Conservation (phyloP, 1,140 invertebrate species). For the Hyphantria cunea region DNA sequence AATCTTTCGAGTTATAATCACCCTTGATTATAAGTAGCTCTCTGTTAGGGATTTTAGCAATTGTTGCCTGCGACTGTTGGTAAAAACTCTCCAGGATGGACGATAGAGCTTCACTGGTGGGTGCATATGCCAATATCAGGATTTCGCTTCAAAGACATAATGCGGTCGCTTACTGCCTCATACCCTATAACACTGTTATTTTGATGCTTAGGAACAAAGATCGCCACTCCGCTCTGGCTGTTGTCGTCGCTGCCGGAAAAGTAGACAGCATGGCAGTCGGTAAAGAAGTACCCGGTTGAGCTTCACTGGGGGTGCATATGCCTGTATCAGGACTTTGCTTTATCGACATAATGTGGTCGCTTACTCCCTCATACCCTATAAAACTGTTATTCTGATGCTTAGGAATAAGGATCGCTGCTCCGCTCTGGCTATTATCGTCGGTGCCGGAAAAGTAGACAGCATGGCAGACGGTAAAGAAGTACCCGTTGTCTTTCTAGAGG, state of each 20-base stretch:
- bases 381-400: slow-evolving; percentile 22
- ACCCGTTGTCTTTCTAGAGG: slow-evolving; percentile 34
- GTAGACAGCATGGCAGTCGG: too few species aligned
- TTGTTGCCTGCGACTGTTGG: slow-evolving; percentile 22
- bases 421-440: slow-evolving; percentile 31
- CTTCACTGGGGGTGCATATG: too few species aligned
- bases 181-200: too few species aligned
- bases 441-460: slow-evolving; percentile 35
- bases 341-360: too few species aligned
- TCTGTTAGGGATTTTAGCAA: slow-evolving; percentile 32
- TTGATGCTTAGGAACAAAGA: too few species aligned
- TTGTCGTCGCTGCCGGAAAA: too few species aligned
- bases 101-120: slow-evolving; percentile 12
- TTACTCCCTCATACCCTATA: neutral
- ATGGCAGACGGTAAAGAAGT: slow-evolving; percentile 29
- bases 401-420: slow-evolving; percentile 37
- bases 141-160: slow-evolving; percentile 29
- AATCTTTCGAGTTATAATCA: slow-evolving; percentile 32
- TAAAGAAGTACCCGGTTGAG: too few species aligned
- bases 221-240: too few species aligned
- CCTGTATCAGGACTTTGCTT: too few species aligned
- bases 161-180: too few species aligned
- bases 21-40: slow-evolving; percentile 32
- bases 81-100: slow-evolving; percentile 36
- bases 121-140: slow-evolving; percentile 29